Evolutionary conservation across 2,888 invertebrate genomes (phyloP).

Genomic region (Temnothorax unifasciatus): DNA sequence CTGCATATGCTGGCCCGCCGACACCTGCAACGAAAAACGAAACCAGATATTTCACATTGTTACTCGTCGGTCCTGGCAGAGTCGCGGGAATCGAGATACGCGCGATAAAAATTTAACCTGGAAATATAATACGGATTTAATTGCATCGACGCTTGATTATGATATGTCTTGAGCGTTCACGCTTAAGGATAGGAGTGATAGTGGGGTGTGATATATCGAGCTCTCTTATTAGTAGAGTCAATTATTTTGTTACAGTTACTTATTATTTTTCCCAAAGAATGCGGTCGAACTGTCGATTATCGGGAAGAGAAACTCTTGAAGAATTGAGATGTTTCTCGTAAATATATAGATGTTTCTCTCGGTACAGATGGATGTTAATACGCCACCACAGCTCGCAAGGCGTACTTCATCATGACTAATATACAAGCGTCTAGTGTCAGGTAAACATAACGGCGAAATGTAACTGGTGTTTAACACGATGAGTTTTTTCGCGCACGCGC

Average conservation of each 20-base stretch:
- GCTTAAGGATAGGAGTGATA: background rate
- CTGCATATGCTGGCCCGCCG: slow-evolving; percentile 95
- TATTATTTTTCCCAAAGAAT: background rate
- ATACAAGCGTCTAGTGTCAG: background rate
- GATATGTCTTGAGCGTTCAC: background rate
- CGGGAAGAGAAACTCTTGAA: background rate
- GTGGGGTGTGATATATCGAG: background rate
- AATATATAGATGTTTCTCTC: background rate
- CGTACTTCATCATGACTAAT: slow-evolving; percentile 7
- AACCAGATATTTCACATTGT: slow-evolving; percentile 10
- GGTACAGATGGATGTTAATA: slow-evolving; percentile 12
- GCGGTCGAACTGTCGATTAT: background rate
- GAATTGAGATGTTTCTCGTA: slow-evolving; percentile 13
- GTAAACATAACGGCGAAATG: slow-evolving; percentile 9
- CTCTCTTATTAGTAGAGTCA: background rate
- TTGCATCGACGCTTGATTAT: background rate
- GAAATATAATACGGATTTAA: background rate
- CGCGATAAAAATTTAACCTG: background rate
- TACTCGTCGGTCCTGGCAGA: background rate
- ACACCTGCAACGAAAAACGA: slow-evolving; percentile 88
- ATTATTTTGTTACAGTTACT: background rate
- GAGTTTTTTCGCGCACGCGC: slow-evolving; percentile 2
- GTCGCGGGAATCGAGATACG: background rate
- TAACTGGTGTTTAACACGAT: slow-evolving; percentile 7
- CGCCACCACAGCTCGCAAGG: background rate